phyloP scores from a whole-genome alignment of 2,797 vertebrate species.

The Myripristis murdjan region DNA sequence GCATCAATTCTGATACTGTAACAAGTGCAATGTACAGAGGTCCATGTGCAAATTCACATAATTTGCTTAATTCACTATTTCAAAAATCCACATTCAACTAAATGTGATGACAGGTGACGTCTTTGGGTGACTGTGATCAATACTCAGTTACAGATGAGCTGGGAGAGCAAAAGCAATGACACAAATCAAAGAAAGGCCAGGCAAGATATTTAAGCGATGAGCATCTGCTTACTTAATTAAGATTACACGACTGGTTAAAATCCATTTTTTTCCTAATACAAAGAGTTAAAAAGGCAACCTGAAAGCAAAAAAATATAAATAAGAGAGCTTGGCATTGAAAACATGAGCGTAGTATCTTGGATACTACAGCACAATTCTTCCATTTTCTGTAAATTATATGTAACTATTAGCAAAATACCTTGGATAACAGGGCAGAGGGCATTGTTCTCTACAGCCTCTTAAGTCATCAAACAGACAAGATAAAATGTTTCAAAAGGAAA shows the following conservation, averaged over 20 bases:
- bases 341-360: constrained; percentile 47
- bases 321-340: constrained; percentile 76
- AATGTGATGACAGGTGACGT: constrained; percentile 47
- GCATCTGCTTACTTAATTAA: constrained; percentile 29
- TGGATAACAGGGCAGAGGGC: background rate
- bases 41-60: constrained; percentile 62
- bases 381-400: constrained; percentile 20
- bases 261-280: constrained; percentile 9
- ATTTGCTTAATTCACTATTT: constrained; percentile 46
- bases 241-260: constrained; percentile 24
- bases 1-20: constrained; percentile 41
- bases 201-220: constrained; percentile 14
- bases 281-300: constrained; percentile 76
- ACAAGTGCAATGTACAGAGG: constrained; percentile 64
- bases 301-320: constrained; percentile 83
- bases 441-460: constrained; percentile 40
- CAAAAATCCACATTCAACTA: constrained; percentile 8
- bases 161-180: constrained; percentile 33
- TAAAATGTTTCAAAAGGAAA: constrained; percentile 74
- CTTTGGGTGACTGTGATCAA: constrained; percentile 63
- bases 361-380: constrained; percentile 42
- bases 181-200: constrained; percentile 21
- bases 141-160: constrained; percentile 33
- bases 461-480: constrained; percentile 64
- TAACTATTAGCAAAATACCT: constrained; percentile 50